Percentiles rank a stretch among this genome's conserved stretches.
phyloP scores from a whole-genome alignment of 2,113 vertebrate genomes.

The Albula glossodonta region DNA sequence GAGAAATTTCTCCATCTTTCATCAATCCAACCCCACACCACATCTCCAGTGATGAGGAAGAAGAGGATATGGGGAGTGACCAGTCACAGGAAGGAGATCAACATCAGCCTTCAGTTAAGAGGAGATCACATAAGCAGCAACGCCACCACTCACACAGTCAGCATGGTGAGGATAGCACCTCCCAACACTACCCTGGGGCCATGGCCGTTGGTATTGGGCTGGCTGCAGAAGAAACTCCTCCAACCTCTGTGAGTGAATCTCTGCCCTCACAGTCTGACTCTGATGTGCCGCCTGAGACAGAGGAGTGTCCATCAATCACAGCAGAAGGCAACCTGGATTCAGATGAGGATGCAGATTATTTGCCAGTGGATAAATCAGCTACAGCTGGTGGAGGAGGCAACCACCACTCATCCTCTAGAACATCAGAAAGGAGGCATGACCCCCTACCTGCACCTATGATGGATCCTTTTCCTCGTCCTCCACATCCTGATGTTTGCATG shows the following conservation, averaged over 20 bases:
- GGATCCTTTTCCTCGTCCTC: slow-evolving; percentile 84
- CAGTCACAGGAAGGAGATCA: slow-evolving; percentile 65
- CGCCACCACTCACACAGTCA: slow-evolving; percentile 66
- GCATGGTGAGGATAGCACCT: slow-evolving; percentile 51
- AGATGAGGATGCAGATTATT: slow-evolving; percentile 89
- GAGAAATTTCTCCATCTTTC: slow-evolving; percentile 92
- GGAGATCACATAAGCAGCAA: slow-evolving; percentile 72
- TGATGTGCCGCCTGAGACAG: slow-evolving; percentile 84
- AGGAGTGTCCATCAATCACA: slow-evolving; percentile 86
- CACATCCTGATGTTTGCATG: slow-evolving; percentile 94
- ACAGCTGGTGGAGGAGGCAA: slow-evolving; percentile 69
- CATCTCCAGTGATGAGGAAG: slow-evolving; percentile 81
- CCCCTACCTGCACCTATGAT: slow-evolving; percentile 81
- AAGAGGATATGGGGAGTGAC: slow-evolving; percentile 69
- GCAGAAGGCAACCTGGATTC: slow-evolving; percentile 85
- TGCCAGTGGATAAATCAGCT: slow-evolving; percentile 85
- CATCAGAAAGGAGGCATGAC: slow-evolving; percentile 71
- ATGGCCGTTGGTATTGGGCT: slow-evolving; percentile 54
- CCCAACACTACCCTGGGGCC: slow-evolving; percentile 54
- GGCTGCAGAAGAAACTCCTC: slow-evolving; percentile 86
- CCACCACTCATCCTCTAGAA: slow-evolving; percentile 71
- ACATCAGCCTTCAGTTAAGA: slow-evolving; percentile 72
- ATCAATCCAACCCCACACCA: slow-evolving; percentile 86
- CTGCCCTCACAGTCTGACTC: slow-evolving; percentile 92
- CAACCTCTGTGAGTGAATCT: slow-evolving; percentile 91